Conservation (phyloP, 2,888 invertebrate species). For the Limnephilus rhombicus region DNA sequence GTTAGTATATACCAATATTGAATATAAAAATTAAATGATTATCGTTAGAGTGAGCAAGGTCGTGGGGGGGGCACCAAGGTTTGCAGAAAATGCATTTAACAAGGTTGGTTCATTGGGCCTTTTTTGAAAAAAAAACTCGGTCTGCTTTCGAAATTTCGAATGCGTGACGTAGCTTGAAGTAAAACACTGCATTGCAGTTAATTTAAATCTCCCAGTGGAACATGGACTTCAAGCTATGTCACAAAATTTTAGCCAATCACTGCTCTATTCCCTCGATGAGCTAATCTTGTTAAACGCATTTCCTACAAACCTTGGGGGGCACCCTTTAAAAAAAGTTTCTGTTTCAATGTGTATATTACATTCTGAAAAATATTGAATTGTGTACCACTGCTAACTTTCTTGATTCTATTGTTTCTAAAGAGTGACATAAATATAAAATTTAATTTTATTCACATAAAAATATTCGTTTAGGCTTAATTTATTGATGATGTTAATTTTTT, state of each 20-base stretch:
- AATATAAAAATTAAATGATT: neutral
- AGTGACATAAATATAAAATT: neutral
- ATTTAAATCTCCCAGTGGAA: no score
- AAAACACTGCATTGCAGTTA: no score
- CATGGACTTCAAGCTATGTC: no score
- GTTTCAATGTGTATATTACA: neutral
- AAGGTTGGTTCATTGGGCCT: no score
- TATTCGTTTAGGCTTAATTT: neutral
- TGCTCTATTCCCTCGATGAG: no score
- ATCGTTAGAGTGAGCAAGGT: neutral
- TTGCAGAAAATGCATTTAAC: no score
- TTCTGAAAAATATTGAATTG: neutral
- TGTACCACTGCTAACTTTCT: neutral
- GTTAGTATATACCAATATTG: neutral
- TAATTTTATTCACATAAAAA: neutral
- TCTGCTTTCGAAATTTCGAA: no score
- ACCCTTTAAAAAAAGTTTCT: neutral
- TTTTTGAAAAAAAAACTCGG: no score
- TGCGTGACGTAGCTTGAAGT: no score
- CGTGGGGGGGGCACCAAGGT: neutral
- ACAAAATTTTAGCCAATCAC: no score
- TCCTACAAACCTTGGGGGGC: neutral
- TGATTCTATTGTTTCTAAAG: neutral
- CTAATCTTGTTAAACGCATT: no score
- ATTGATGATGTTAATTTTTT: neutral